A percentile compares a stretch with the other conserved stretches of the same genome.
These are phyloP conservation scores for Drosophila santomea DNA, from an alignment of 1,140 invertebrate genomes.

Conservation along the genomic window DNA sequence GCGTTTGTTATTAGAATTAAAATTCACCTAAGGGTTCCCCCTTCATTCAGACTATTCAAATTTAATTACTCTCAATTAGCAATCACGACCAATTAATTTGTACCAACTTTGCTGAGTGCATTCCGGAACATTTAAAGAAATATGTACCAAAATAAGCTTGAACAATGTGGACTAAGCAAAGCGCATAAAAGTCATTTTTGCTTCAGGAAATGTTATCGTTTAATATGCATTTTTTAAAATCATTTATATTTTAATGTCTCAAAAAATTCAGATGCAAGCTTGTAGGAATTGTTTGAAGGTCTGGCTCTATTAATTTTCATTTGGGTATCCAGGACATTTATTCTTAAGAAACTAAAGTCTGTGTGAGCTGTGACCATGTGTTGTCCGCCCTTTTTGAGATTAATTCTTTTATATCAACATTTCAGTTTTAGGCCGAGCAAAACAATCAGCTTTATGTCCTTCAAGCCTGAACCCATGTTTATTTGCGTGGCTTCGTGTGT, in stretches of 20 bases:
- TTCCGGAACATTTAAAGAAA: not conserved
- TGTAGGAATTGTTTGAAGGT: conserved; percentile 44
- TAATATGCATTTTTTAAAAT: conserved; percentile 10
- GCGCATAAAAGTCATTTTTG: not conserved
- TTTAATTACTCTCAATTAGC: conserved; percentile 8
- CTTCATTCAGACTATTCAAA: too few relatives aligned
- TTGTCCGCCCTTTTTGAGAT: conserved; percentile 57
- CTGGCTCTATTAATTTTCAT: conserved; percentile 58
- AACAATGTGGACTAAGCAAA: not conserved
- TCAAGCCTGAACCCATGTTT: conserved; percentile 28
- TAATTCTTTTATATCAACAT: conserved; percentile 83
- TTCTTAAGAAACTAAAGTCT: conserved; percentile 34
- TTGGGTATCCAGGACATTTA: conserved; percentile 19
- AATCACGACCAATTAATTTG: not conserved
- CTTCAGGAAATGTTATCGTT: conserved; percentile 9
- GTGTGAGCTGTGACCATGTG: conserved; percentile 37
- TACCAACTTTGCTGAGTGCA: too few relatives aligned
- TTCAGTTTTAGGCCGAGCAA: conserved; percentile 82
- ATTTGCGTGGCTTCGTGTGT: conserved; percentile 2
- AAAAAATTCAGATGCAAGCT: not conserved
- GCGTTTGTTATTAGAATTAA: too few relatives aligned
- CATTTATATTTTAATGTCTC: not conserved
- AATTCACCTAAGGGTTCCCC: too few relatives aligned
- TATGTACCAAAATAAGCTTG: not conserved
- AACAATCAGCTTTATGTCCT: conserved; percentile 80